Evolutionary conservation across 1,140 invertebrate genomes (phyloP).

Genomic region (Microplitis mediator): DNA sequence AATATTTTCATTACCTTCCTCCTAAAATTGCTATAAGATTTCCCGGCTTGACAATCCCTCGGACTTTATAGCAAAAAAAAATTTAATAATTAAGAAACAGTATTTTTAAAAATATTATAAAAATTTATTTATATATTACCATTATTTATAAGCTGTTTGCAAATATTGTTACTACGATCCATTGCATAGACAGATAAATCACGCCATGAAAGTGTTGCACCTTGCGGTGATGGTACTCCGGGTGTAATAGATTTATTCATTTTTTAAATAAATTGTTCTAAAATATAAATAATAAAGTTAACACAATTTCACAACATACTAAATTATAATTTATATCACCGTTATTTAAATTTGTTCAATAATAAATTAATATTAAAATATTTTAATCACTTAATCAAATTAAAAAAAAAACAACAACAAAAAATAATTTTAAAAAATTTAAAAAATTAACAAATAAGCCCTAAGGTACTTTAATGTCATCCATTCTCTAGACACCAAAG

Average conservation of each 20-base stretch:
- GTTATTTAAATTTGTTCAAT: neutral
- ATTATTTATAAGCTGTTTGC: conserved; percentile 52
- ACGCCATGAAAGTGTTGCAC: conserved; percentile 47
- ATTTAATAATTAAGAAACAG: neutral
- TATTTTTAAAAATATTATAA: neutral
- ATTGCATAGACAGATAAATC: conserved; percentile 51
- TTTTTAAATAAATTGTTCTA: neutral
- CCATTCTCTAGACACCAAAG: conserved; percentile 11
- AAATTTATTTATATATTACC: conserved; percentile 35
- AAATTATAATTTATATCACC: neutral
- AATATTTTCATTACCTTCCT: conserved; percentile 69
- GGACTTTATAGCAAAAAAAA: conserved; percentile 62
- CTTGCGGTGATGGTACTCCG: conserved; percentile 14
- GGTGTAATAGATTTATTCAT: neutral
- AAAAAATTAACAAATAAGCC: neutral
- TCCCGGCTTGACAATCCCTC: conserved; percentile 79
- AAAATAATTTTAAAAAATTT: neutral
- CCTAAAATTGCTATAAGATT: conserved; percentile 90
- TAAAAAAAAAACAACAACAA: neutral
- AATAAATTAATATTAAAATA: too few relatives aligned
- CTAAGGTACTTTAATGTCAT: neutral
- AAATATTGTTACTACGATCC: conserved; percentile 41
- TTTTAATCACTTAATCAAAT: neutral
- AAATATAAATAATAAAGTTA: too few relatives aligned
- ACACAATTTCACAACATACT: neutral